Evolutionary conservation across 2,888 invertebrate genomes (phyloP), one percentile per base, ranked within the genome.

Genomic region (Stomorhina lunata): DNA sequence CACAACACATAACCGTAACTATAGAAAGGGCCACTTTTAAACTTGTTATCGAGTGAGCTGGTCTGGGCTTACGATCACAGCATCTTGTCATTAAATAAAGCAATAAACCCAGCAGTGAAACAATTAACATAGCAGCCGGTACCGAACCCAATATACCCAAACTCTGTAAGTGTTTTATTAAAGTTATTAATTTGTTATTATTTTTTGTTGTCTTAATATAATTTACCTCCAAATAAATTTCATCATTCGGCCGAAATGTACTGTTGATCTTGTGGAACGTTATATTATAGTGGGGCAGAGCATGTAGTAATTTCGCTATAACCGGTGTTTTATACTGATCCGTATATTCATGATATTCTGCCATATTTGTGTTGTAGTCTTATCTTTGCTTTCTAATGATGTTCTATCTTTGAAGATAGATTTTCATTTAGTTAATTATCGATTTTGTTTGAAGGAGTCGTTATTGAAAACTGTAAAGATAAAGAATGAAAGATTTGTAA

Each of bases 41-140:
- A 86, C 97, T 96, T 65, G 96, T 95, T 91, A 98, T 96, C 87
- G 96, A 96, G 90, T 95, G 95, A 80, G 96, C 95, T 81, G 97
- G 96, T 73, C 97, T 94, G 85, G 97, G 96, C 91, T 97, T 97
- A 88, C 97, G 94, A 93, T 98, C 98, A 93, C 98, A 98, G 92
- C 98, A 98, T 92, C 98, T 94, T 88, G 97, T 97, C 92, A 98
- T 95, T 90, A 98, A 94, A 92, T 98, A 98, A 88, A 98, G 95
- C 86, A 98, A 94, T 86, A 98, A 93, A 69, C 98, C 94, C 85
- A 97, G 93, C 87, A 98, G 93, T 29, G 98, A 97, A 82, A 98
- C 92, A 88, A 98, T 97, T 88, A 98, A 93, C 95, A 97, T 95
- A 45, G 97, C 96, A 78, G 98, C 97, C n/a, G 98, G 98, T 85